These are phyloP conservation scores for Oryctolagus cuniculus DNA, from an alignment of 2,113 vertebrate genomes.

Conservation along the genomic window mOryCun1.1 NC_091442.1:84908501-84909000, in stretches of 20 bases:
- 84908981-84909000: not conserved
- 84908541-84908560: not conserved
- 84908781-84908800: not conserved
- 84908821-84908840: conserved; percentile 25
- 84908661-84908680: conserved; percentile 27
- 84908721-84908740: conserved; percentile 2
- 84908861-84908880: conserved; percentile 16
- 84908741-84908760: conserved; percentile 28
- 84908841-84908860: conserved; percentile 34
- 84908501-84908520: not conserved
- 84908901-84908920: not conserved
- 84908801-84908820: not conserved
- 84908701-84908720: not conserved
- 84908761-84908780: not conserved
- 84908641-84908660: not conserved
- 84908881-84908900: not conserved
- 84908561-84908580: not conserved
- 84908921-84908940: not conserved
- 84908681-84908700: not conserved
- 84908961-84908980: not conserved
- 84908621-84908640: not conserved
- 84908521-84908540: not conserved
- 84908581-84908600: conserved; percentile 1
- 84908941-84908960: not conserved
- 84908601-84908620: not conserved